Evolutionary conservation across 2,888 invertebrate species (phyloP).

Genomic region (Pedicia rivosa): DNA sequence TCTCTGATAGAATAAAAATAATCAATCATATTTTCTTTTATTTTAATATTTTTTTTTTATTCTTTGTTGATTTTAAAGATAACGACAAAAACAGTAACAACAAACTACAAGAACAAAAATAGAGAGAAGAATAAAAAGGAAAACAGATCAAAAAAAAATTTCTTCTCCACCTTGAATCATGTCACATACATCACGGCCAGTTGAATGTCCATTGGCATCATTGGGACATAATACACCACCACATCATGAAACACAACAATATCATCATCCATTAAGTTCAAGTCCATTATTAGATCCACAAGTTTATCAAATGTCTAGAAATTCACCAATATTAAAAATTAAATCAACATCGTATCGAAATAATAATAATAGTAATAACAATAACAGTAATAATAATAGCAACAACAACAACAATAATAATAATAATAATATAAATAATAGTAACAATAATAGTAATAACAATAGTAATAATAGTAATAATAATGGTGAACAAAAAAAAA

Average conservation of each 20-base stretch:
- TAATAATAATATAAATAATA: not conserved
- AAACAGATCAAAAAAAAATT: no score
- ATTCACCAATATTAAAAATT: constrained; percentile 25
- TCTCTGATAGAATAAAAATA: no score
- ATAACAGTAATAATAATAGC: not conserved
- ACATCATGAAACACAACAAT: constrained; percentile 24
- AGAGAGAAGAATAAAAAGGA: no score
- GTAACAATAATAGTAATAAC: not conserved
- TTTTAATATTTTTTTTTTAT: no score
- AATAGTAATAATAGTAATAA: constrained; percentile 11
- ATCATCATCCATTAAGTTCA: constrained; percentile 31
- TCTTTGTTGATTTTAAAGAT: no score
- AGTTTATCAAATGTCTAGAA: constrained; percentile 31
- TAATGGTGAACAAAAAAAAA: constrained; percentile 9
- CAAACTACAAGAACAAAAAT: no score
- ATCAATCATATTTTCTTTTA: no score
- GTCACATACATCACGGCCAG: constrained; percentile 29
- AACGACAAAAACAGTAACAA: no score
- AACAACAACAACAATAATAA: not conserved
- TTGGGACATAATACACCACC: constrained; percentile 35
- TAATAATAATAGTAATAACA: constrained; percentile 4
- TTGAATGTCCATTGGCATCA: constrained; percentile 43
- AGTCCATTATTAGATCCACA: constrained; percentile 32
- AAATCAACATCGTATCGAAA: not conserved
- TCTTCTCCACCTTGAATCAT: no score